Conservation (phyloP, 1,140 invertebrate species). For the Heliconius eleuchia region DNA sequence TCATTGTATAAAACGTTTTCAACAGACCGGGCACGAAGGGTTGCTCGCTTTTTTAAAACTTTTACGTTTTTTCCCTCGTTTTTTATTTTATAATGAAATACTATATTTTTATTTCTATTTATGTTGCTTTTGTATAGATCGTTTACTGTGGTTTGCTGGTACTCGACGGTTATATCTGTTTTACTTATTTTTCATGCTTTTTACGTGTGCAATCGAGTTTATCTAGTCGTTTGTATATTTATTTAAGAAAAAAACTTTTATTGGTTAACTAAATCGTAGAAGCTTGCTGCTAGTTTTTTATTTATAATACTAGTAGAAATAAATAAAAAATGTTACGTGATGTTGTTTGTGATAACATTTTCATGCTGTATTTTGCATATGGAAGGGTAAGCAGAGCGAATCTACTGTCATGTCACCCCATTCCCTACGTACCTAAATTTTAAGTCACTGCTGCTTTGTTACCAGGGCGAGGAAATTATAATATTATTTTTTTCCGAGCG, state of each 20-base stretch:
- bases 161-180: conserved; percentile 7
- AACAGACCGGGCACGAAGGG: conserved; percentile 37
- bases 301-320: no score
- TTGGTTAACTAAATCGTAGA: no score
- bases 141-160: conserved; percentile 7
- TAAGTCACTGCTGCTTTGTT: no score
- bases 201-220: neutral
- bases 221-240: neutral
- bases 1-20: conserved; percentile 59
- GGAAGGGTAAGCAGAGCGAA: no score
- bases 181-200: neutral
- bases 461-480: no score
- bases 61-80: conserved; percentile 33
- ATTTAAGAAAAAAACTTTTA: neutral
- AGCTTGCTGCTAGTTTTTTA: no score
- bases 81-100: conserved; percentile 37
- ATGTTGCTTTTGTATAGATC: conserved; percentile 39
- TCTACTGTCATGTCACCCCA: no score
- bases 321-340: no score
- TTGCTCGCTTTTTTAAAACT: conserved; percentile 39
- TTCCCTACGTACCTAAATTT: no score
- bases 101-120: conserved; percentile 41
- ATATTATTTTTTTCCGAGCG: no score
- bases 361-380: no score
- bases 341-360: no score